Conservation (phyloP, 2,113 vertebrate species). For the Poicephalus gulielmi region DNA sequence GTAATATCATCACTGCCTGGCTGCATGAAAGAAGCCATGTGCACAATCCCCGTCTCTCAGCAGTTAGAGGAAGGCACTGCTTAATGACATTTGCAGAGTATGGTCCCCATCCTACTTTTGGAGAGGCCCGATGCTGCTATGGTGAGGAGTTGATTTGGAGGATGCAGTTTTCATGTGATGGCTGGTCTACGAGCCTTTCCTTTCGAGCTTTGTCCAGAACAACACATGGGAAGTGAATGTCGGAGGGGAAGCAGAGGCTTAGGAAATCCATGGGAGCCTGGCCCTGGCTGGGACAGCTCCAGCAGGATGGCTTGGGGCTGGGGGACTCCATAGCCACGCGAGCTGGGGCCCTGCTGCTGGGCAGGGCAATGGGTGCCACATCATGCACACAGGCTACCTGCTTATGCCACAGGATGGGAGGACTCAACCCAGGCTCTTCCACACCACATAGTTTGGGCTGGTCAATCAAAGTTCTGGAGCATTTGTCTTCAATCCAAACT, state of each 20-base stretch:
- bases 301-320: fast-evolving
- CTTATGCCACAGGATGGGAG: background rate
- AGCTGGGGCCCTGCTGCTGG: background rate
- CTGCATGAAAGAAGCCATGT: background rate
- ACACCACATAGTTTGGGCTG: background rate
- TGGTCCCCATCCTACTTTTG: fast-evolving
- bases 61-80: background rate
- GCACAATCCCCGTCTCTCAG: background rate
- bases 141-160: background rate
- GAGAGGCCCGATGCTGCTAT: background rate
- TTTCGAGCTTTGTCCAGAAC: conserved; percentile 17
- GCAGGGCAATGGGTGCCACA: background rate
- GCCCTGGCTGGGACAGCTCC: background rate
- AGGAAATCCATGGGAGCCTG: background rate
- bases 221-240: conserved; percentile 12
- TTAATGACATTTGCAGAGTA: background rate
- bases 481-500: background rate
- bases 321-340: background rate
- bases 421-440: background rate
- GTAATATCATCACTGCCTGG: background rate
- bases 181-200: background rate
- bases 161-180: background rate
- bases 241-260: background rate
- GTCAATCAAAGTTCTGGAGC: background rate
- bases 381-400: background rate